Base-by-base conservation (phyloP, 2,888 invertebrate genomes). In the Brachypalpus laphriformis region DNA sequence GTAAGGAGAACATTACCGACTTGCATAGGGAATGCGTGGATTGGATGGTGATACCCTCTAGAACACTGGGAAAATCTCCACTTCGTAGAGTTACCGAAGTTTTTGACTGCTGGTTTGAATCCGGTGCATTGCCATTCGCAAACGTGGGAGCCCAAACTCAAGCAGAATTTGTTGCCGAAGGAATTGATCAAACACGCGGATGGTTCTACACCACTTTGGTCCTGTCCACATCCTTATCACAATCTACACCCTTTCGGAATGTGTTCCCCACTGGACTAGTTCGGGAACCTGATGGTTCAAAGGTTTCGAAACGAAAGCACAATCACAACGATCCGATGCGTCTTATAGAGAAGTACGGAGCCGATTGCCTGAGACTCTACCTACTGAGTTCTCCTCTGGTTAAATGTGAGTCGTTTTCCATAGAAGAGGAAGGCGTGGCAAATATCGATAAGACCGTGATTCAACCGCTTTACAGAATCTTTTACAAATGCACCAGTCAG, bases 91-190 rank as follows among this genome's bases (percentile, higher is more conserved):
- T 98, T 1, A 90, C 95, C 0, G 98, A 99, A 93, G 98, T 99
- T 0, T 99, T 99, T 92, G 99, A 99, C 92, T 99, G 99, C 91
- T 99, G 99, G 99, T 99, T 99, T 93, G 99, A 99, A 91, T 98
- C 98, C 1, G 97, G 97, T 37, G 98, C 99, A 98, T 98, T 99
- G 98, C 98, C 98, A 0, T 99, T 98, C 90, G 98, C 97, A 1
- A 97, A 98, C 91, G 93, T 94, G 88, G 97, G 98, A 92, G 98
- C 96, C 92, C 98, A 98, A 0, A 98, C 42, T 89, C 74, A 98
- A 1, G 98, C 98, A 0, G 97, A 99, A 92, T 99, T 99, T 90
- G 97, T 99, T 89, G 98, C 97, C 18, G 98, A 99, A 93, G 98
- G 98, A 14, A 97, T 98, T 86, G 98, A 98, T 92, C 98, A 98